Evolutionary conservation across 2,888 invertebrate genomes (phyloP), one percentile per base, ranked within the genome.

Genomic region (Nephrocerus scutellatus): DNA sequence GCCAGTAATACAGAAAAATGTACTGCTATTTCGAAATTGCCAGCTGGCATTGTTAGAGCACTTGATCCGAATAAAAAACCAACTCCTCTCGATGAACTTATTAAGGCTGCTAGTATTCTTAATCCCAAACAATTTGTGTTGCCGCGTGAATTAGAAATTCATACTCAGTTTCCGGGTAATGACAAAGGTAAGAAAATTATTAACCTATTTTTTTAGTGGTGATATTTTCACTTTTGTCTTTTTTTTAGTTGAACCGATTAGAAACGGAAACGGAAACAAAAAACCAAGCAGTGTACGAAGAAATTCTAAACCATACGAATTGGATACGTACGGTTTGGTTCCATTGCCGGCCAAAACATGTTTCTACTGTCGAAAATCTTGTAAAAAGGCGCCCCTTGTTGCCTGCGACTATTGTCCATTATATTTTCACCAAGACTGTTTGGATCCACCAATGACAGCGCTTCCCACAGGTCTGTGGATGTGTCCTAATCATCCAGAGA

Each of bases 401-500:
- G 84, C 88, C 46, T 97, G 96, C 64, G 96, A 96, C 70, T 96
- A 86, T 69, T 97, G 97, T 63, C 82, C 90, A 0, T 70, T 87
- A 39, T 76, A 82, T 51, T 96, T 83, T 63, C 97, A 97, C 66
- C 77, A 87, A 72, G 96, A 97, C 66, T 97, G 97, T 59, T 67
- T 96, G 46, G 84, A 92, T 63, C 95, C 96, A 1, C 96, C 96
- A 0, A 70, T 97, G 37, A 86, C 91, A 0, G 80, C 84, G 0
- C 72, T 88, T 46, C 96, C 96, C 0, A 80, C 82, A 3, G 88
- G 87, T 0, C 75, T 86, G 19, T 97, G 96, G 96, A 95, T 96
- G 92, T 97, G 97, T 63, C 96, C 96, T 0, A 89, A 90, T 66
- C 97, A 97, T 65, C 84, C 87, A 0, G 91, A 97, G 66, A 88